Conservation (phyloP, 1,140 invertebrate genomes). For the Drosophila neocordata region DNA sequence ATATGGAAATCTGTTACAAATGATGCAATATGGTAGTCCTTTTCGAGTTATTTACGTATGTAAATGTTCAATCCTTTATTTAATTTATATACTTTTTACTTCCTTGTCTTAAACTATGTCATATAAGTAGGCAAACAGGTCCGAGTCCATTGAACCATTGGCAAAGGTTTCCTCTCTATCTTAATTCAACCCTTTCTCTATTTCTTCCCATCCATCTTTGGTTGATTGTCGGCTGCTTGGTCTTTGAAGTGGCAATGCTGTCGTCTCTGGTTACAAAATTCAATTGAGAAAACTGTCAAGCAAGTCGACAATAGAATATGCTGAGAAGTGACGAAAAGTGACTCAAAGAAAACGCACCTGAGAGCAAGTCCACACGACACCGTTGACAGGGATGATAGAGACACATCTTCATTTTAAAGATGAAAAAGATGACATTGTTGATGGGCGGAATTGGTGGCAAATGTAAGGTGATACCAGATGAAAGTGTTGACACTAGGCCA, state of each 20-base stretch:
- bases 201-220: too few relatives aligned
- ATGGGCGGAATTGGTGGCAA: neutral
- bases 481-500: conserved; percentile 54
- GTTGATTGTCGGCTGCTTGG: conserved; percentile 16
- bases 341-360: neutral
- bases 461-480: conserved; percentile 73
- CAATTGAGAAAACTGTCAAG: conserved; percentile 74
- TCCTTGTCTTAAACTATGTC: neutral
- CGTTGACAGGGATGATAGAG: neutral
- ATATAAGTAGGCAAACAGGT: neutral
- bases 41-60: too few relatives aligned
- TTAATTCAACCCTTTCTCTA: neutral
- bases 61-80: too few relatives aligned
- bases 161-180: neutral
- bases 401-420: conserved; percentile 2
- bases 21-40: too few relatives aligned
- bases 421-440: conserved; percentile 1
- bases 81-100: too few relatives aligned
- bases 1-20: too few relatives aligned
- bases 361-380: neutral
- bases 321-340: neutral
- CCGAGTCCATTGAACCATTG: neutral
- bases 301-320: conserved; percentile 1
- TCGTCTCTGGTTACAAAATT: conserved; percentile 72
- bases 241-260: conserved; percentile 69